Evolutionary conservation across 92 coral and sea anemone species (phyloP).

Genomic region (Phenganax marumi): DNA sequence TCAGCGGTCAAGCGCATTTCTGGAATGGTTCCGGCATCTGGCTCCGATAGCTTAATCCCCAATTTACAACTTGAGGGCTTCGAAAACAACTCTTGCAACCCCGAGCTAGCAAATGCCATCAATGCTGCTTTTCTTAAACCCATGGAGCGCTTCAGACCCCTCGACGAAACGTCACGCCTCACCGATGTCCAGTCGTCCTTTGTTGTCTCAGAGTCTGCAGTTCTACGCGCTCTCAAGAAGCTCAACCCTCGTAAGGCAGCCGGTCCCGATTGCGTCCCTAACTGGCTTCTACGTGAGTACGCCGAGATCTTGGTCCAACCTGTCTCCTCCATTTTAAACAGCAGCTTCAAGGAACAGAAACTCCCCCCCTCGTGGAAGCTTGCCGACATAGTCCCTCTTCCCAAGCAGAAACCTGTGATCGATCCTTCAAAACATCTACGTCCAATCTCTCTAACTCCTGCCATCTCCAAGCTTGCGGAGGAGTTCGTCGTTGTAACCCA

Average conservation of each 20-base stretch:
- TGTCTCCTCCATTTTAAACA: slow-evolving; percentile 41
- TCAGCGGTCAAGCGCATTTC: too few relatives aligned
- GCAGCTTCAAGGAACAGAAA: slow-evolving; percentile 37
- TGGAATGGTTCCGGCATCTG: too few relatives aligned
- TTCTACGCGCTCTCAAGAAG: slow-evolving; percentile 6
- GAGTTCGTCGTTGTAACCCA: slow-evolving; percentile 32
- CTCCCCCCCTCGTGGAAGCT: slow-evolving; percentile 47
- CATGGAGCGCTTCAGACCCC: too few relatives aligned
- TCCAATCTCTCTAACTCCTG: slow-evolving; percentile 54
- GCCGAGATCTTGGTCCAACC: slow-evolving; percentile 43
- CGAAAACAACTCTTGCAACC: too few relatives aligned
- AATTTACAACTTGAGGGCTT: too few relatives aligned
- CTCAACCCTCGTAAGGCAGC: slow-evolving; percentile 46
- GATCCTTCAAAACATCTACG: slow-evolving; percentile 51
- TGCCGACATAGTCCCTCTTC: slow-evolving; percentile 49
- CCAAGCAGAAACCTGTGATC: slow-evolving; percentile 52
- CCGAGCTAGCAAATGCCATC: too few relatives aligned
- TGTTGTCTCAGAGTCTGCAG: slow-evolving; percentile 1
- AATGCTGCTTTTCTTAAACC: too few relatives aligned
- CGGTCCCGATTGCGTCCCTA: slow-evolving; percentile 58
- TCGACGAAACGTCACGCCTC: too few relatives aligned
- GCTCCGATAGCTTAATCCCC: too few relatives aligned
- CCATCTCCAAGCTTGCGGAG: slow-evolving; percentile 40
- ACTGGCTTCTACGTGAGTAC: slow-evolving; percentile 51
- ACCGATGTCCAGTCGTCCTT: too few relatives aligned